Evolutionary conservation across 2,797 vertebrate genomes (phyloP).

Genomic region (Galago senegalensis): DNA sequence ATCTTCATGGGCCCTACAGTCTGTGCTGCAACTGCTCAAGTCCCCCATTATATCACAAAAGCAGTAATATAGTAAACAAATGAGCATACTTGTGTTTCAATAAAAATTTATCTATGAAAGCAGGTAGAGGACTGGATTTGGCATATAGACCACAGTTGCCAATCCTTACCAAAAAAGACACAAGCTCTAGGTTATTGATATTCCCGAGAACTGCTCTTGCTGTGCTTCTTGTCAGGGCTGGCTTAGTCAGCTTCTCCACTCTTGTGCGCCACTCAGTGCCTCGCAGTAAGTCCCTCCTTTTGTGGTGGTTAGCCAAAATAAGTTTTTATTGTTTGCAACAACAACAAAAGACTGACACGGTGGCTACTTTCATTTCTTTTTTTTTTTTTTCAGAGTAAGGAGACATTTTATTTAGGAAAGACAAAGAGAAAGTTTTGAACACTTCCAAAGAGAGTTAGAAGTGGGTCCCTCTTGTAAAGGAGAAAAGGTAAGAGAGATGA

Average conservation of each 20-base stretch:
- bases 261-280: background rate
- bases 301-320: background rate
- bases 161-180: background rate
- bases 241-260: background rate
- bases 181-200: background rate
- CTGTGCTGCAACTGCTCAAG: background rate
- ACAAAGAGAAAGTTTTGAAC: too few relatives aligned
- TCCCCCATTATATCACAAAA: background rate
- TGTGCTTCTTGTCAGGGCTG: background rate
- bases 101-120: background rate
- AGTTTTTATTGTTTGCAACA: background rate
- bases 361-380: background rate
- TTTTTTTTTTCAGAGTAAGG: too few relatives aligned
- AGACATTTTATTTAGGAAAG: too few relatives aligned
- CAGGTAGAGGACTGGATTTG: background rate
- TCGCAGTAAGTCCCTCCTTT: background rate
- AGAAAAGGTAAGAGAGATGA: too few relatives aligned
- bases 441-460: too few relatives aligned
- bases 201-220: background rate
- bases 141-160: background rate
- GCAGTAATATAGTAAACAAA: background rate
- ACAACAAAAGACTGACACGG: background rate
- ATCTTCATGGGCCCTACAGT: background rate
- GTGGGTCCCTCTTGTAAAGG: too few relatives aligned
- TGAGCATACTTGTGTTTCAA: background rate